These are phyloP conservation scores for Synergus gifuensis DNA, from an alignment of 2,888 invertebrate genomes.

Conservation along the genomic window DNA sequence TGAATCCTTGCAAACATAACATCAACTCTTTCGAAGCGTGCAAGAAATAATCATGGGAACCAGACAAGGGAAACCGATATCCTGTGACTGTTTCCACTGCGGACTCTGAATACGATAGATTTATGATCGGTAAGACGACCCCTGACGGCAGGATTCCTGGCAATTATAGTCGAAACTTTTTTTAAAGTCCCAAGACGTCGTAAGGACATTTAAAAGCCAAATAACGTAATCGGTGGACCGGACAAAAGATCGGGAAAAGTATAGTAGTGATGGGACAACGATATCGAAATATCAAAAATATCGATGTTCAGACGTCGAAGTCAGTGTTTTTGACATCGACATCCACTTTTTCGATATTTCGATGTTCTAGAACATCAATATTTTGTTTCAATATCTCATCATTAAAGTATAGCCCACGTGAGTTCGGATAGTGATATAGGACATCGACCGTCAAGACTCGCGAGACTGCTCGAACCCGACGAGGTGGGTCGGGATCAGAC, in stretches of 20 bases:
- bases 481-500: slow-evolving; percentile 39
- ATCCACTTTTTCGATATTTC: no score
- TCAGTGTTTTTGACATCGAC: no score
- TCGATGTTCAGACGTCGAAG: no score
- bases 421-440: neutral
- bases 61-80: no score
- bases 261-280: no score
- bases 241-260: neutral
- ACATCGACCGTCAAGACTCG: neutral
- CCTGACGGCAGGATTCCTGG: neutral
- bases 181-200: neutral
- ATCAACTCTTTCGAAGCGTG: no score
- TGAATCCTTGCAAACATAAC: slow-evolving; percentile 49
- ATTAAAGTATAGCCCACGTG: neutral
- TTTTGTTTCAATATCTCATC: no score
- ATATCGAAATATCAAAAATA: no score
- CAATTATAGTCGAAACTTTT: neutral
- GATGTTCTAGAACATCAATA: no score
- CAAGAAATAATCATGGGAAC: no score
- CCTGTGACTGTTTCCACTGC: no score
- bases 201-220: neutral
- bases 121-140: neutral
- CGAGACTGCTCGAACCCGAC: slow-evolving; percentile 38
- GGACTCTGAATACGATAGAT: neutral
- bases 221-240: neutral